phyloP scores from a whole-genome alignment of 2,113 vertebrate genomes.

The Pygoscelis adeliae region DNA sequence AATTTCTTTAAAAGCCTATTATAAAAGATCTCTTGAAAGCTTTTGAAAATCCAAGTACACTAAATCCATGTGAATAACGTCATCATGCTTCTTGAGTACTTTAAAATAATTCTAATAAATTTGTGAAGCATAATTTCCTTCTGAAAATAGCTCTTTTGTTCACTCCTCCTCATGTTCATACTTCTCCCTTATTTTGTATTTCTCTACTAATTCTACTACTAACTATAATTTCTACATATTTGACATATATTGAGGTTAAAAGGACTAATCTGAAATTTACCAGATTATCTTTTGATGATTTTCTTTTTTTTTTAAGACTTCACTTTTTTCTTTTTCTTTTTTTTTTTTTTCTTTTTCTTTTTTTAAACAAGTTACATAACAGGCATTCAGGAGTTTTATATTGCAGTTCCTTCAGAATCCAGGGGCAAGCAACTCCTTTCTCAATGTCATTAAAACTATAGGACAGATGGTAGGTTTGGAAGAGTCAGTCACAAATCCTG shows the following conservation, averaged over 20 bases:
- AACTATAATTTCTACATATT: background rate
- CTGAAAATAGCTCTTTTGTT: background rate
- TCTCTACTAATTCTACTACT: background rate
- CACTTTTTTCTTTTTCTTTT: too few relatives aligned
- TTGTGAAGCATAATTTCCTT: background rate
- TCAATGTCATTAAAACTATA: background rate
- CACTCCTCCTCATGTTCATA: background rate
- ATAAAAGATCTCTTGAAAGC: conserved; percentile 2
- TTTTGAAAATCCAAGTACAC: conserved; percentile 37
- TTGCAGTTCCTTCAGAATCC: background rate
- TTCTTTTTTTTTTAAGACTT: background rate
- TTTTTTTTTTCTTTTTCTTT: too few relatives aligned
- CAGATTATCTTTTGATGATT: background rate
- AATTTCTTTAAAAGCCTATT: conserved; percentile 46
- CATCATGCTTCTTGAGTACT: background rate
- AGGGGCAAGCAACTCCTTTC: background rate
- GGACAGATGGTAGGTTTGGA: background rate
- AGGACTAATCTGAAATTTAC: background rate
- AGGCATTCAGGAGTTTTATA: background rate
- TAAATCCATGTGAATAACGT: conserved; percentile 4
- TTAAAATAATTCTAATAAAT: conserved; percentile 17
- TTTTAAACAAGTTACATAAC: background rate
- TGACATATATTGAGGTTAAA: background rate
- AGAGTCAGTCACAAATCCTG: background rate
- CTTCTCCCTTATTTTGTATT: background rate